Evolutionary conservation across 2,888 invertebrate species (phyloP).

Genomic region (Eumacrocentrus americanus): DNA sequence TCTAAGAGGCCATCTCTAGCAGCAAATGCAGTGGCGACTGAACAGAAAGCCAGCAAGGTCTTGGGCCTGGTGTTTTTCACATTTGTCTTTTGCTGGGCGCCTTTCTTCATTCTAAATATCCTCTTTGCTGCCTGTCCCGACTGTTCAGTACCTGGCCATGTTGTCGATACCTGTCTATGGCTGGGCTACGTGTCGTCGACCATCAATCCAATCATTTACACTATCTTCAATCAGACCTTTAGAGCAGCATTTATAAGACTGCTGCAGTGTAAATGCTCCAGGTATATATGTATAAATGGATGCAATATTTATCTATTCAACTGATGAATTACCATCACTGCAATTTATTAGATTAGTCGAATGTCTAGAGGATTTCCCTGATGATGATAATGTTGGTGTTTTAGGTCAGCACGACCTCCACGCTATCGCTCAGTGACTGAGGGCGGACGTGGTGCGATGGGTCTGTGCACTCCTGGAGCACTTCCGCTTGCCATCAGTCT

Average conservation of each 20-base stretch:
- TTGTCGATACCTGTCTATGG: conserved; percentile 86
- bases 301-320: too few species aligned
- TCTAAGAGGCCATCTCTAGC: conserved; percentile 75
- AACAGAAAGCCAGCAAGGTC: conserved; percentile 95
- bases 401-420: conserved; percentile 74
- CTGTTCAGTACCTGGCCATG: conserved; percentile 76
- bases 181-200: conserved; percentile 91
- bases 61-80: conserved; percentile 91
- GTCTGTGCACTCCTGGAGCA: conserved; percentile 75
- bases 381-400: not conserved
- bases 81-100: conserved; percentile 92
- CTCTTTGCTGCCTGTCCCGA: conserved; percentile 83
- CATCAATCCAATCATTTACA: conserved; percentile 93
- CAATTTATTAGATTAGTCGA: too few species aligned
- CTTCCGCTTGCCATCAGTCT: conserved; percentile 78
- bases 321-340: too few species aligned
- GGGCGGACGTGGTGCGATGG: conserved; percentile 70
- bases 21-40: conserved; percentile 84
- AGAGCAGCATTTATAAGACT: conserved; percentile 82
- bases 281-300: too few species aligned
- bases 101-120: conserved; percentile 89
- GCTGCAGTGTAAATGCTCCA: conserved; percentile 76
- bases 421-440: conserved; percentile 76
- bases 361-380: too few species aligned
- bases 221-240: conserved; percentile 89